Percentiles rank a stretch among this genome's conserved stretches.
Conservation (phyloP, 2,888 invertebrate genomes). For the Halictus quadricinctus region DNA sequence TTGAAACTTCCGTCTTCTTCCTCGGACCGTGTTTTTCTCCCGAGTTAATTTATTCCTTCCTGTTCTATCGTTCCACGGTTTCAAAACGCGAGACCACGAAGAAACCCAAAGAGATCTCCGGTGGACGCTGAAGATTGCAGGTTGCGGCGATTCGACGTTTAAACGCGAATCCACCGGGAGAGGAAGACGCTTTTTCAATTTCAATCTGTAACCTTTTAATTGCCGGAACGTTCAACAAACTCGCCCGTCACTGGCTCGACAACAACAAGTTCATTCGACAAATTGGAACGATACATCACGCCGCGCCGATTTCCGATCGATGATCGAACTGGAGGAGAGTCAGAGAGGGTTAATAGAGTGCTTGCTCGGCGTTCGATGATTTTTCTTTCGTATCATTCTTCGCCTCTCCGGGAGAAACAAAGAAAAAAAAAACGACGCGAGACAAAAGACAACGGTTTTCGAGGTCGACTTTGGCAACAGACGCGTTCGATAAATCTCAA, state of each 20-base stretch:
- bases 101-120: background rate
- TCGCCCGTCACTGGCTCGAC: background rate
- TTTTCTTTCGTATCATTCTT: background rate
- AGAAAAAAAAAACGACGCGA: background rate
- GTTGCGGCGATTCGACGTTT: background rate
- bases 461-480: constrained; percentile 55
- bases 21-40: background rate
- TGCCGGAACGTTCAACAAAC: background rate
- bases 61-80: background rate
- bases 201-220: background rate
- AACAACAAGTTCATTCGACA: constrained; percentile 20
- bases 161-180: background rate
- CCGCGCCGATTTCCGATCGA: background rate
- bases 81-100: background rate
- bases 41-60: constrained; percentile 10
- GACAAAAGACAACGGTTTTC: constrained; percentile 36
- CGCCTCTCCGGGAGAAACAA: background rate
- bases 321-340: background rate
- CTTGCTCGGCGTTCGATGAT: background rate
- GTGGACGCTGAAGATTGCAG: background rate
- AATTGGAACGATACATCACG: constrained; percentile 42
- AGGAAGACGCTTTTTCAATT: background rate
- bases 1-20: constrained; percentile 12
- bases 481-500: constrained; percentile 60
- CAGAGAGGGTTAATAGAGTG: constrained; percentile 35